Conservation (phyloP, 2,797 vertebrate species). For the Ciconia nigra region DNA sequence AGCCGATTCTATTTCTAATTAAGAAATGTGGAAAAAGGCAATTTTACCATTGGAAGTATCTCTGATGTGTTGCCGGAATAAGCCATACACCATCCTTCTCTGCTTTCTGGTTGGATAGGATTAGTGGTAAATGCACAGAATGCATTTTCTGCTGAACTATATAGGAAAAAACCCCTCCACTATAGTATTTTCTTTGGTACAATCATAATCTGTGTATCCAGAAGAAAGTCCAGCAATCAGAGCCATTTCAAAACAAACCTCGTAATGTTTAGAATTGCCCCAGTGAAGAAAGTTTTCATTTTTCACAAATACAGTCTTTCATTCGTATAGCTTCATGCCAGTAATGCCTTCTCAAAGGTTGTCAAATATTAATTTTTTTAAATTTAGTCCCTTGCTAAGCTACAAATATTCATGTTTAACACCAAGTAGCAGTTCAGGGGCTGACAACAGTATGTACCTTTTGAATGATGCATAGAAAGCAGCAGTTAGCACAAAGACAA, state of each 20-base stretch:
- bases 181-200: neutral
- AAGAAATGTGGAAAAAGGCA: constrained; percentile 77
- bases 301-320: constrained; percentile 69
- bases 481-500: constrained; percentile 90
- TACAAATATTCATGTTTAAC: constrained; percentile 88
- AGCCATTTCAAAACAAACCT: constrained; percentile 57
- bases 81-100: constrained; percentile 45
- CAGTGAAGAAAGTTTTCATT: constrained; percentile 67
- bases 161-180: neutral
- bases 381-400: constrained; percentile 83
- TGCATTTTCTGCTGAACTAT: constrained; percentile 61
- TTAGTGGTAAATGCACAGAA: constrained; percentile 64
- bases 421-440: constrained; percentile 82
- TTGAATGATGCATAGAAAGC: constrained; percentile 84
- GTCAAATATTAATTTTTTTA: constrained; percentile 85
- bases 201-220: constrained; percentile 15
- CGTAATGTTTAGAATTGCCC: constrained; percentile 37
- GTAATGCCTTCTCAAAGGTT: constrained; percentile 78
- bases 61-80: constrained; percentile 56
- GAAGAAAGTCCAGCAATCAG: constrained; percentile 52
- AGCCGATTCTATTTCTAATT: constrained; percentile 79
- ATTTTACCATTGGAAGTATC: constrained; percentile 66
- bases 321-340: constrained; percentile 67
- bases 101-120: constrained; percentile 57
- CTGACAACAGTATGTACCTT: constrained; percentile 83